phyloP scores from a whole-genome alignment of 2,888 invertebrate species.

The Dryobotodes eremita region DNA sequence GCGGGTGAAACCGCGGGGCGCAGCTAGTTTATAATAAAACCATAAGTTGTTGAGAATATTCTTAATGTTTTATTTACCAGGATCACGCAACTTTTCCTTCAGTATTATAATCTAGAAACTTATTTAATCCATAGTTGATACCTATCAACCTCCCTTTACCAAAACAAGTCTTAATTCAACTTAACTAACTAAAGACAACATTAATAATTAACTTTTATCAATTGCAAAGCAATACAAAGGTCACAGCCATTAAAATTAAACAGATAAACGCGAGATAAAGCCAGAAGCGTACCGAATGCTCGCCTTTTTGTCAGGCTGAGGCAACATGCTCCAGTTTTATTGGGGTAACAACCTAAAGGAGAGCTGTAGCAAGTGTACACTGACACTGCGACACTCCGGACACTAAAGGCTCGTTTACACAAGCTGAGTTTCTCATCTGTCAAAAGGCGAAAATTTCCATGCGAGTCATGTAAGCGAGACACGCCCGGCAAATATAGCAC shows the following conservation, averaged over 20 bases:
- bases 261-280: slow-evolving; percentile 52
- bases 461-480: background rate
- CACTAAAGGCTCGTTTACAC: slow-evolving; percentile 23
- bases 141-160: background rate
- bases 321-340: slow-evolving; percentile 71
- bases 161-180: background rate
- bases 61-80: too few species aligned
- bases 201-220: slow-evolving; percentile 20
- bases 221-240: slow-evolving; percentile 30
- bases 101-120: too few species aligned
- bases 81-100: too few species aligned
- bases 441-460: background rate
- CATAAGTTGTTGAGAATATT: too few species aligned
- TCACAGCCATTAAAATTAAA: slow-evolving; percentile 57
- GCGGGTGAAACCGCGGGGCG: too few species aligned
- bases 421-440: background rate
- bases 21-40: too few species aligned
- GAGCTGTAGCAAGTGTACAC: slow-evolving; percentile 45
- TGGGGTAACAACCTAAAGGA: slow-evolving; percentile 64
- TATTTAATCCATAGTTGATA: background rate
- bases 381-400: slow-evolving; percentile 29
- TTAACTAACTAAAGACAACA: background rate
- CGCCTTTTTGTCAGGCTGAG: slow-evolving; percentile 67
- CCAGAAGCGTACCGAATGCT: slow-evolving; percentile 52
- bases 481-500: background rate